phyloP scores from a whole-genome alignment of 2,797 vertebrate species.

The Pseudochromis fuscus region DNA sequence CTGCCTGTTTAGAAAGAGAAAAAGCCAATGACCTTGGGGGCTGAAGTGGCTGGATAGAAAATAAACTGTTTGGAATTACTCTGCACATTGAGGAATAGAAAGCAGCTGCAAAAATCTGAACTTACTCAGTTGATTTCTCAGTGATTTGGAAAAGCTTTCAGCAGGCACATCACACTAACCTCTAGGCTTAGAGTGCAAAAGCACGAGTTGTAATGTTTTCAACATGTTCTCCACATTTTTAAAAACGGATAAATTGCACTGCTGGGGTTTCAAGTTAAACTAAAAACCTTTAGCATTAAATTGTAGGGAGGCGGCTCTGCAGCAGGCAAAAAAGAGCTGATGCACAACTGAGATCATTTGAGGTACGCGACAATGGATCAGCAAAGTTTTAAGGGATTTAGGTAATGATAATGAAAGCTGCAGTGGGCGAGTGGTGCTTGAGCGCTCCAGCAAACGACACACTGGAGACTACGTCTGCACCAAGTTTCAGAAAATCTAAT shows the following conservation, averaged over 20 bases:
- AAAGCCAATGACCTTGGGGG: slow-evolving; percentile 82
- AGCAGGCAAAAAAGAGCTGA: slow-evolving; percentile 22
- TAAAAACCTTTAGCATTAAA: slow-evolving; percentile 24
- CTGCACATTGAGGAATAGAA: slow-evolving; percentile 85
- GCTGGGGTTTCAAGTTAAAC: slow-evolving; percentile 39
- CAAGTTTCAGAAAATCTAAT: slow-evolving; percentile 83
- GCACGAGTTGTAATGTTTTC: slow-evolving; percentile 70
- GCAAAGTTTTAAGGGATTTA: slow-evolving; percentile 61
- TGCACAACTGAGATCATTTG: slow-evolving; percentile 27
- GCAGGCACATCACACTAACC: slow-evolving; percentile 72
- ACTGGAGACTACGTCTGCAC: slow-evolving; percentile 74
- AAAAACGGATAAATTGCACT: slow-evolving; percentile 61
- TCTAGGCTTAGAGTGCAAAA: slow-evolving; percentile 67
- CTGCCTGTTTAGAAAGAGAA: slow-evolving; percentile 77
- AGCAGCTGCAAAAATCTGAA: slow-evolving; percentile 84
- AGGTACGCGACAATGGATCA: slow-evolving; percentile 55
- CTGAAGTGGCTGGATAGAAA: slow-evolving; percentile 84
- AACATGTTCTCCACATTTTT: slow-evolving; percentile 67
- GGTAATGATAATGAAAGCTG: slow-evolving; percentile 68
- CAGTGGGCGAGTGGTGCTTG: slow-evolving; percentile 34
- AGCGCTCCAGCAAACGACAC: slow-evolving; percentile 63
- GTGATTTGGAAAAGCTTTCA: slow-evolving; percentile 82
- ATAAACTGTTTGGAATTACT: slow-evolving; percentile 88
- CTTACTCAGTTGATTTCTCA: slow-evolving; percentile 72
- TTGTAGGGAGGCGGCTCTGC: slow-evolving; percentile 8